Evolutionary conservation across 2,113 vertebrate species (phyloP).

Genomic region (Globicephala melas): DNA sequence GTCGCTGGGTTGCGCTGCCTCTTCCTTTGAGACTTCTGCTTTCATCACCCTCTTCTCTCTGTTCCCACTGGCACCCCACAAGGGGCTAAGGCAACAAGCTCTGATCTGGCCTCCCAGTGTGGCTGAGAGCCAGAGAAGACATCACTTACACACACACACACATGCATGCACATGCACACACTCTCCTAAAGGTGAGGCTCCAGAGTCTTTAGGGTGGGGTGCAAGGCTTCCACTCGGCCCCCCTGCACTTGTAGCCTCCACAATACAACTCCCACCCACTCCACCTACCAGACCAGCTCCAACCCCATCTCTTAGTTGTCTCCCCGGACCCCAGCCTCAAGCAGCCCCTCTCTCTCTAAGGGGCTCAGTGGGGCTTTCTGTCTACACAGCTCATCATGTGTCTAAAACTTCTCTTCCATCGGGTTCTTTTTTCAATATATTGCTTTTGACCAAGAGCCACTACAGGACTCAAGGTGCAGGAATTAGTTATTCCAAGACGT

Average conservation of each 20-base stretch:
- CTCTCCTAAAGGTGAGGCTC: not conserved
- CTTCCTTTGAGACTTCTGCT: not conserved
- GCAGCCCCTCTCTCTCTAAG: not conserved
- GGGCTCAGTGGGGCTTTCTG: not conserved
- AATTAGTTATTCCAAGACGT: not conserved
- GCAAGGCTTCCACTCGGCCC: not conserved
- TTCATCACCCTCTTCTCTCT: not conserved
- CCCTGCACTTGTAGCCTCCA: not conserved
- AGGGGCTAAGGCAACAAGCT: not conserved
- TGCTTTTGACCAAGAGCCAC: not conserved
- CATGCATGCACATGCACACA: fast-evolving
- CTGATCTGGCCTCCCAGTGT: not conserved
- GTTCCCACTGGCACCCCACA: not conserved
- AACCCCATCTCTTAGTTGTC: not conserved
- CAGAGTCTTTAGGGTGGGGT: not conserved
- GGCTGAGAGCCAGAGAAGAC: not conserved
- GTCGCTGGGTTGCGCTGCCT: not conserved
- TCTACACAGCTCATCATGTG: not conserved
- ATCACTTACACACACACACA: not conserved
- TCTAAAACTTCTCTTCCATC: not conserved
- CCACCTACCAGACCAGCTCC: not conserved
- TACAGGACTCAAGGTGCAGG: not conserved
- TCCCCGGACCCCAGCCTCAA: not conserved
- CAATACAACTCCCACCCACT: not conserved
- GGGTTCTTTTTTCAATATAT: not conserved